These are phyloP conservation scores for Aporophyla nigra DNA, from an alignment of 2,888 invertebrate species.

Conservation along the genomic window DNA sequence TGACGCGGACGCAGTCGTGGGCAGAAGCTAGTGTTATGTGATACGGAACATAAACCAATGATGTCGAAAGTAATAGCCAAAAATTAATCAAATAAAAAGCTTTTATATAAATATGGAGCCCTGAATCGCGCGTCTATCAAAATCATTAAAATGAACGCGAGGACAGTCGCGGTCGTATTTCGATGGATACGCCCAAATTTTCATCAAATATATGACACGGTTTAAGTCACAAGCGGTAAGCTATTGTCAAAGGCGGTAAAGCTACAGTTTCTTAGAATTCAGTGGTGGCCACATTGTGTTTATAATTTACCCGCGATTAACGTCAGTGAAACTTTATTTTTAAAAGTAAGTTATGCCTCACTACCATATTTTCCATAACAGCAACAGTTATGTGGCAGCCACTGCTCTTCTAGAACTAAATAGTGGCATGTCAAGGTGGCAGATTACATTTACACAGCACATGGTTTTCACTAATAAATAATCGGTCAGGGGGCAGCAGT, in stretches of 20 bases:
- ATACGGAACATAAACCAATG: slow-evolving; percentile 47
- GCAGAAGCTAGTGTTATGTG: too few relatives aligned
- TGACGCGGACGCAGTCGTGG: too few relatives aligned
- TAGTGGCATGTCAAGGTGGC: neutral
- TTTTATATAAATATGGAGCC: slow-evolving; percentile 62
- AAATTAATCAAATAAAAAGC: slow-evolving; percentile 71
- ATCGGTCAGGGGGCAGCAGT: neutral
- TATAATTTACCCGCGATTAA: neutral
- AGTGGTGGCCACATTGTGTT: neutral
- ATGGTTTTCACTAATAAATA: neutral
- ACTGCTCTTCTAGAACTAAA: neutral
- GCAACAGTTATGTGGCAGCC: neutral
- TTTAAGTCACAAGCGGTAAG: slow-evolving; percentile 60
- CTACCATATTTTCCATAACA: neutral
- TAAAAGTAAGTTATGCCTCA: too few relatives aligned
- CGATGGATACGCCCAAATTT: slow-evolving; percentile 89
- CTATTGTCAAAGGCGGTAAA: neutral
- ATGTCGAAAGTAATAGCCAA: slow-evolving; percentile 39
- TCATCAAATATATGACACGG: slow-evolving; percentile 83
- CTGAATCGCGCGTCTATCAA: slow-evolving; percentile 73
- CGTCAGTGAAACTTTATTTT: neutral
- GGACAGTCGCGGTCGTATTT: slow-evolving; percentile 84
- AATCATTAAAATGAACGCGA: slow-evolving; percentile 83
- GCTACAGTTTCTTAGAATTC: neutral
- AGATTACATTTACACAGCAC: neutral